Evolutionary conservation across 2,797 vertebrate species (phyloP).

Genomic region (Erithacus rubecula): DNA sequence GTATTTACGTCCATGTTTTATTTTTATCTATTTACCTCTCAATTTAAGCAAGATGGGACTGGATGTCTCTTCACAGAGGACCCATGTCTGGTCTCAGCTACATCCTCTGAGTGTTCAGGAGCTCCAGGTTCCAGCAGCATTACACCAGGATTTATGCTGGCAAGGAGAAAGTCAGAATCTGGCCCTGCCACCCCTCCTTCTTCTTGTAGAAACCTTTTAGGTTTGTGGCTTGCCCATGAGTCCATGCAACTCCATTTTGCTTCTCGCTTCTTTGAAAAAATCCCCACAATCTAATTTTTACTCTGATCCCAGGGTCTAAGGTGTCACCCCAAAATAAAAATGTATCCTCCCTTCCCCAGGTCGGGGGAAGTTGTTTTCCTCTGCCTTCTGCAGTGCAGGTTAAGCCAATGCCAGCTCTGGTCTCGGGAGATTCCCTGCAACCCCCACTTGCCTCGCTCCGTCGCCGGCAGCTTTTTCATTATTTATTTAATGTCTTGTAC

Average conservation of each 20-base stretch:
- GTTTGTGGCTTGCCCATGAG: not conserved
- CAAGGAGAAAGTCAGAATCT: not conserved
- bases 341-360: not conserved
- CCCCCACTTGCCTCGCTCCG: slow-evolving; percentile 67
- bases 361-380: not conserved
- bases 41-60: not conserved
- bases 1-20: not conserved
- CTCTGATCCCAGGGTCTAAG: not conserved
- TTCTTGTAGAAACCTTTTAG: not conserved
- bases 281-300: not conserved
- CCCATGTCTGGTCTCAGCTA: not conserved
- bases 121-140: not conserved
- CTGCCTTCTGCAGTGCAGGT: slow-evolving; percentile 46
- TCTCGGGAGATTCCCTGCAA: slow-evolving; percentile 57
- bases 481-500: slow-evolving; percentile 99
- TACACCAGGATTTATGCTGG: fast-evolving
- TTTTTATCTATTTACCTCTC: not conserved
- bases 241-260: not conserved
- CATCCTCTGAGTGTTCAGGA: fast-evolving
- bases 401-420: slow-evolving; percentile 64
- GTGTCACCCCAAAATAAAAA: slow-evolving; percentile 30
- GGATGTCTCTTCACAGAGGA: not conserved
- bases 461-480: slow-evolving; percentile 79
- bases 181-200: not conserved
- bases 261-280: slow-evolving; percentile 16